Evolutionary conservation across 2,797 vertebrate genomes (phyloP).

Genomic region (Pantherophis vulpinus): DNA sequence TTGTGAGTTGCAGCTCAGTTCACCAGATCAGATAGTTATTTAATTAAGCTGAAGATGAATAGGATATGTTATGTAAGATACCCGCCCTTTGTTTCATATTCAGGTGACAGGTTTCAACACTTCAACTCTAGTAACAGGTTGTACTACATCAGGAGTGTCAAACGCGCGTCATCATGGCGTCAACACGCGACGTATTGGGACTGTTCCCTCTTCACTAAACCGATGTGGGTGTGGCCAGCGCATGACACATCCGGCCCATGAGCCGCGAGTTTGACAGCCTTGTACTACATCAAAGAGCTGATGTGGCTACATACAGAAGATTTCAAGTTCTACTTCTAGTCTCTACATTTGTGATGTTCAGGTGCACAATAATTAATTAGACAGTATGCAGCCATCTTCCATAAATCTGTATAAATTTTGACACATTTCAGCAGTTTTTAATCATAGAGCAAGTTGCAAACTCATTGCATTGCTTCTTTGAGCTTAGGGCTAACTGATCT

Average conservation of each 20-base stretch:
- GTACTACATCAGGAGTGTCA: neutral
- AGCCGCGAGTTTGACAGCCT: too few relatives aligned
- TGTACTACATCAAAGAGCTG: neutral
- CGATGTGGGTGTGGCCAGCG: too few relatives aligned
- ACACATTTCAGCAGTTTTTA: neutral
- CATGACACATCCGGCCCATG: too few relatives aligned
- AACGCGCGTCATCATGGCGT: too few relatives aligned
- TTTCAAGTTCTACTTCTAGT: neutral
- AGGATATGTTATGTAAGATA: neutral
- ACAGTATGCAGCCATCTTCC: neutral
- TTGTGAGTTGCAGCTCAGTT: neutral
- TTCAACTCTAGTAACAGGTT: neutral
- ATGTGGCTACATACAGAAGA: neutral
- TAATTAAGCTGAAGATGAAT: neutral
- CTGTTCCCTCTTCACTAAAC: too few relatives aligned
- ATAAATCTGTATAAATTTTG: neutral
- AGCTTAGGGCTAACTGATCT: neutral
- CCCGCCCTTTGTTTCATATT: neutral
- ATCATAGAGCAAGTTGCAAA: neutral
- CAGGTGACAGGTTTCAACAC: neutral
- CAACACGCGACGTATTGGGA: fast-evolving
- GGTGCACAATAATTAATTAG: neutral
- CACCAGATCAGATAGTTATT: neutral
- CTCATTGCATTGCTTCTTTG: neutral
- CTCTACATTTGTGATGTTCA: neutral